Conservation (phyloP, 1,140 invertebrate species). For the Holcopasites calliopsidis region DNA sequence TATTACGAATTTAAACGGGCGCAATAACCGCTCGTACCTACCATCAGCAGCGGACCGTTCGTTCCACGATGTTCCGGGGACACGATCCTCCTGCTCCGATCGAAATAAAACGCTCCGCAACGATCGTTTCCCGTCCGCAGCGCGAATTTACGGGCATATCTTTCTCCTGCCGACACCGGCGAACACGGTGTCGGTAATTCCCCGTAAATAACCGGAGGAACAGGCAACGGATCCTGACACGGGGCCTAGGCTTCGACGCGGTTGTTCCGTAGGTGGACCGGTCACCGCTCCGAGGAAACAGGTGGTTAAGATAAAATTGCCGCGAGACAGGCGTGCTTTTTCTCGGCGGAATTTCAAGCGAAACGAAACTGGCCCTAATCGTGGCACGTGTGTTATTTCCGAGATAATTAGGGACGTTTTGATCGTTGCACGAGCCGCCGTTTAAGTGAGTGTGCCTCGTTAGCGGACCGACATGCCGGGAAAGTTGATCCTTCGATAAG, state of each 20-base stretch:
- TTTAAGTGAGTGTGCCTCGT: not conserved
- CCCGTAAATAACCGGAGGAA: constrained; percentile 28
- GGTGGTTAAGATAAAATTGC: constrained; percentile 40
- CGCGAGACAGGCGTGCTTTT: not conserved
- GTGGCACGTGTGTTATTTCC: not conserved
- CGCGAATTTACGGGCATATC: constrained; percentile 18
- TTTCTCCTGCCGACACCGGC: not conserved
- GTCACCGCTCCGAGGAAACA: constrained; percentile 31
- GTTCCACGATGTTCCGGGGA: not conserved
- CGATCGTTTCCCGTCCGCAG: not conserved
- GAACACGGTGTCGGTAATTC: constrained; percentile 4
- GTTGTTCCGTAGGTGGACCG: constrained; percentile 53
- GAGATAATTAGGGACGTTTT: not conserved
- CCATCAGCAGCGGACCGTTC: not conserved
- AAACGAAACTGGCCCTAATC: not conserved
- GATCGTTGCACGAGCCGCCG: not conserved
- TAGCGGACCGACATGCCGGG: not conserved
- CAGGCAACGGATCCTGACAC: constrained; percentile 14
- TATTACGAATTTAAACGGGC: constrained; percentile 67
- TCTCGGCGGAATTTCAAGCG: constrained; percentile 2
- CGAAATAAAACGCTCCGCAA: constrained; percentile 29
- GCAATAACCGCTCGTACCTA: constrained; percentile 58
- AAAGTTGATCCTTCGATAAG: constrained; percentile 7
- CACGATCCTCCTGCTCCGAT: constrained; percentile 2
- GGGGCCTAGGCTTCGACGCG: constrained; percentile 24